A percentile compares a stretch with the other conserved stretches of the same genome.
These are phyloP conservation scores for Dermolepida albohirtum DNA, from an alignment of 2,888 invertebrate species.

Conservation along the genomic window DNA sequence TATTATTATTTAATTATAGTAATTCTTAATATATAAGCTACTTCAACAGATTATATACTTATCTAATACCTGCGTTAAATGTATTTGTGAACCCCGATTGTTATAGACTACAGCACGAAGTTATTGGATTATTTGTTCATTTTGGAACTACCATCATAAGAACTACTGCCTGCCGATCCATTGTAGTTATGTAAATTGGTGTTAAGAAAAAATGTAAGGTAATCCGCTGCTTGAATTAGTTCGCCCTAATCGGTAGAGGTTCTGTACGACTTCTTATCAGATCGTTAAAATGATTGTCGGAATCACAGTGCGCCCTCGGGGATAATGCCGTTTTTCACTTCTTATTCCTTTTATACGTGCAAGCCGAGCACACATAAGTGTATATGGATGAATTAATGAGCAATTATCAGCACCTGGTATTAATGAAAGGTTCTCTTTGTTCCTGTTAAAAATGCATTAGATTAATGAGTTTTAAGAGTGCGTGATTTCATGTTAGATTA, in stretches of 20 bases:
- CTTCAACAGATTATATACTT: too few species aligned
- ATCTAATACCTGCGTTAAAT: constrained; percentile 14
- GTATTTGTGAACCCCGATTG: constrained; percentile 5
- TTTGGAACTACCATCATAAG: constrained; percentile 9
- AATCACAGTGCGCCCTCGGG: constrained; percentile 15
- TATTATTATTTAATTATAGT: too few species aligned
- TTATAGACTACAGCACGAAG: constrained; percentile 13
- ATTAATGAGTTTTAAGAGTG: constrained; percentile 3
- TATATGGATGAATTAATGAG: constrained; percentile 24
- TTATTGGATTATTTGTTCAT: constrained; percentile 19
- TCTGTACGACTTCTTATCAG: constrained; percentile 27
- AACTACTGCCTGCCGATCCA: constrained; percentile 7
- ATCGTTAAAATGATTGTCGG: constrained; percentile 24
- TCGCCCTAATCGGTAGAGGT: not conserved
- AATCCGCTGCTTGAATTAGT: constrained; percentile 29
- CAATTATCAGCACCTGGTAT: constrained; percentile 31
- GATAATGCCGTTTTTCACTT: constrained; percentile 23
- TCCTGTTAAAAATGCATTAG: constrained; percentile 21
- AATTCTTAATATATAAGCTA: too few species aligned
- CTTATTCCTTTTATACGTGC: constrained; percentile 1
- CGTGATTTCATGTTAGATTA: constrained; percentile 16
- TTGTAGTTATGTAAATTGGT: constrained; percentile 32
- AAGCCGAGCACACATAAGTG: constrained; percentile 6
- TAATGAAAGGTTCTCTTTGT: constrained; percentile 11
- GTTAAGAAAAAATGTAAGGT: constrained; percentile 19